Percentiles rank a stretch among this genome's conserved stretches.
Evolutionary conservation across 37 sponge, comb jelly and placozoan genomes (phyloP).

Genomic region (Sycon ciliatum): DNA sequence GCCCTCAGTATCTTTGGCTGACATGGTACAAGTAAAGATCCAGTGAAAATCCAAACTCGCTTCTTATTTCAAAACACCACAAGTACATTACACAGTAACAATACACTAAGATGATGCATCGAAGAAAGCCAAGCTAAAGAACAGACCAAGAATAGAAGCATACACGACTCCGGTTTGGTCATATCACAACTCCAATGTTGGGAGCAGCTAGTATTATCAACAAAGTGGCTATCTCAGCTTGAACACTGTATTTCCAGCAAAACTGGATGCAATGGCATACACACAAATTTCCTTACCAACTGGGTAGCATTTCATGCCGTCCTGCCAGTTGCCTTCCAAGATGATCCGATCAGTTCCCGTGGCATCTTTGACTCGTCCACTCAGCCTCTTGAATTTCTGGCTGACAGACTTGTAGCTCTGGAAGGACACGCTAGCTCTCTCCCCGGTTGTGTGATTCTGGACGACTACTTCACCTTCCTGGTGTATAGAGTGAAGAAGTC

Average conservation of each 20-base stretch:
- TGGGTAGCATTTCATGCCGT: slow-evolving; percentile 38
- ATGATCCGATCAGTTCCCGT: slow-evolving; percentile 38
- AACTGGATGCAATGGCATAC: background rate
- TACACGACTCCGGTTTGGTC: no score
- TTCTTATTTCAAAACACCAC: background rate
- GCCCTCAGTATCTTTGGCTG: no score
- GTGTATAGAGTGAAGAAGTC: background rate
- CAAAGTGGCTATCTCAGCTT: no score
- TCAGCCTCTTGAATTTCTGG: slow-evolving; percentile 49
- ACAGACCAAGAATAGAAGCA: no score
- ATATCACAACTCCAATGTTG: no score
- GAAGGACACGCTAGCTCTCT: slow-evolving; percentile 59
- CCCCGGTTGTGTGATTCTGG: slow-evolving; percentile 63
- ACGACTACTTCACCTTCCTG: slow-evolving; percentile 85
- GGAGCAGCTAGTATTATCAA: no score
- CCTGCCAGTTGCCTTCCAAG: slow-evolving; percentile 72
- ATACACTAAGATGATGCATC: no score
- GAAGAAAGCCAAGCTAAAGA: background rate
- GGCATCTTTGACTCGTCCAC: slow-evolving; percentile 49
- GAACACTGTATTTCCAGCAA: background rate
- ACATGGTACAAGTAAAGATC: no score
- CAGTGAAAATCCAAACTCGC: background rate
- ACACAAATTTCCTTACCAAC: background rate
- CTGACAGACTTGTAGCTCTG: slow-evolving; percentile 57
- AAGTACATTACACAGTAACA: background rate